phyloP scores from a whole-genome alignment of 2,888 invertebrate species.

The Norana najaformis region DNA sequence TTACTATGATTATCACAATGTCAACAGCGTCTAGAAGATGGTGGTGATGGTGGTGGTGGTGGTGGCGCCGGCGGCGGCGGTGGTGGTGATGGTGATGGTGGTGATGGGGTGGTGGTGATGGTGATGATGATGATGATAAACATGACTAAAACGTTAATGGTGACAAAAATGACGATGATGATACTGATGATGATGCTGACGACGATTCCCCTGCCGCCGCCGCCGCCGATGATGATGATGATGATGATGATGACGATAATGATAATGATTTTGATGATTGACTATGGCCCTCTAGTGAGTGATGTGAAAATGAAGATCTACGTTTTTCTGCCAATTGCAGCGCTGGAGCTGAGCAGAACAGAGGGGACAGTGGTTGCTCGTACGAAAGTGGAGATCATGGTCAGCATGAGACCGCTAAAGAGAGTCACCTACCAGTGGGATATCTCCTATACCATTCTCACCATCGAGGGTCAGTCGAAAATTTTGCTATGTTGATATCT shows the following conservation, averaged over 20 bases:
- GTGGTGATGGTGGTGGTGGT: too few species aligned
- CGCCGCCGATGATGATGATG: not conserved
- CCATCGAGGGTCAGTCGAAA: not conserved
- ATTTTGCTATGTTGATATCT: too few species aligned
- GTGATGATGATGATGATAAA: too few species aligned
- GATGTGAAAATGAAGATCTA: not conserved
- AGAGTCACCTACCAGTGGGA: constrained; percentile 58
- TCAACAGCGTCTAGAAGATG: too few species aligned
- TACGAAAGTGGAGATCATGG: constrained; percentile 53
- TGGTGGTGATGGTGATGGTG: too few species aligned
- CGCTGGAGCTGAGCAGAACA: constrained; percentile 51
- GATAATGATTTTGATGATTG: not conserved
- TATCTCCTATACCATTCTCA: constrained; percentile 54
- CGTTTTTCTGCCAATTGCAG: constrained; percentile 42
- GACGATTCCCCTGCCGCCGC: not conserved
- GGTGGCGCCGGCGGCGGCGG: too few species aligned
- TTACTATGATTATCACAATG: too few species aligned
- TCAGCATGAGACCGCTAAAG: constrained; percentile 52
- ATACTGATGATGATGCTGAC: too few species aligned
- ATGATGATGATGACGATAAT: not conserved
- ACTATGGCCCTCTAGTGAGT: too few species aligned
- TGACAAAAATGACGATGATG: too few species aligned
- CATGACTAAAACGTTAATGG: too few species aligned
- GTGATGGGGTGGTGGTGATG: too few species aligned
- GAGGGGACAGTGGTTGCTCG: constrained; percentile 55